Evolutionary conservation across 2,113 vertebrate species (phyloP).

Genomic region (Hemiprocne comata): DNA sequence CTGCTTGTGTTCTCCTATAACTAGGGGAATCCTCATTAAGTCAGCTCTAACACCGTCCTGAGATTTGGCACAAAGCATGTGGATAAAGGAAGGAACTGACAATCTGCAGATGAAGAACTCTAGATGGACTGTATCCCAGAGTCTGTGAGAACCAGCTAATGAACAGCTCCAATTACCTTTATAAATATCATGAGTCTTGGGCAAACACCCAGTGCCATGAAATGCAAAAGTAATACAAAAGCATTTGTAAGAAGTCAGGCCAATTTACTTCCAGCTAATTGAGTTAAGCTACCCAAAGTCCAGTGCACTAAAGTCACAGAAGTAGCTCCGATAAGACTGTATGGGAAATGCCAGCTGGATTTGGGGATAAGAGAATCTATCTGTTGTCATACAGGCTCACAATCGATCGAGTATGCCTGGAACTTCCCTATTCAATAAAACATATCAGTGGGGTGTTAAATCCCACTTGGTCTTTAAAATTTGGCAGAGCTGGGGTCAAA

Average conservation of each 20-base stretch:
- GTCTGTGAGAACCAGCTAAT: constrained; percentile 34
- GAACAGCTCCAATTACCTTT: constrained; percentile 45
- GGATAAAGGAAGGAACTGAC: constrained; percentile 23
- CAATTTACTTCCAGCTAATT: constrained; percentile 30
- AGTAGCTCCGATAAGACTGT: neutral
- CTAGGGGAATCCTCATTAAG: constrained; percentile 13
- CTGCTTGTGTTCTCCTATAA: neutral
- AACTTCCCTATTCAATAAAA: neutral
- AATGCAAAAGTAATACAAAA: constrained; percentile 38
- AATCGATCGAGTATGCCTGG: accelerated
- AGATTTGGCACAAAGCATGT: constrained; percentile 8
- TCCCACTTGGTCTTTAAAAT: neutral
- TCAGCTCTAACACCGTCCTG: neutral
- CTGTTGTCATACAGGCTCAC: neutral
- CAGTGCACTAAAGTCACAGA: neutral
- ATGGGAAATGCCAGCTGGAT: neutral
- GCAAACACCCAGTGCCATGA: constrained; percentile 9
- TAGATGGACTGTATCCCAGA: constrained; percentile 21
- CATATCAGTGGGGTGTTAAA: neutral
- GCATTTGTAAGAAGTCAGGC: neutral
- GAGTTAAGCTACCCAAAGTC: neutral
- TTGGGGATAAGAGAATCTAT: neutral
- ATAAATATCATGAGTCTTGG: constrained; percentile 8
- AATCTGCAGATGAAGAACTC: neutral
- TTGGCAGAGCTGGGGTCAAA: neutral